Evolutionary conservation across 2,113 vertebrate genomes (phyloP).

Genomic region (Polypterus senegalus): DNA sequence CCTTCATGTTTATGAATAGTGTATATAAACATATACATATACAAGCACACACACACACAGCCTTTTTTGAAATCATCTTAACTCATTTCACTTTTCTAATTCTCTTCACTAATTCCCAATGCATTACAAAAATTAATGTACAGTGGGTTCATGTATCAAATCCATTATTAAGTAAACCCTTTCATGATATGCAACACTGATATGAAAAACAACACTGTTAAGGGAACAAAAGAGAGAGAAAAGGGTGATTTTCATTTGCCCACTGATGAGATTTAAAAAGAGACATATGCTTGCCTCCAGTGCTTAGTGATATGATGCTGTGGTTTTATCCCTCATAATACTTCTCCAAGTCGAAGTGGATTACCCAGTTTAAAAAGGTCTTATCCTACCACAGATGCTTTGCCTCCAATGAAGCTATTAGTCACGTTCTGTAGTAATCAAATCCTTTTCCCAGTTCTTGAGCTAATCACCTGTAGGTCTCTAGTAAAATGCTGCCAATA

Average conservation of each 20-base stretch:
- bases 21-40: too few species aligned
- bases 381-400: not conserved
- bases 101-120: too few species aligned
- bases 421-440: not conserved
- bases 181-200: too few species aligned
- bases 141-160: too few species aligned
- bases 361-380: not conserved
- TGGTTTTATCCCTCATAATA: not conserved
- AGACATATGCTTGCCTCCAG: too few species aligned
- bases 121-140: too few species aligned
- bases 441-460: not conserved
- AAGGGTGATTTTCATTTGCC: not conserved
- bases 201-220: not conserved
- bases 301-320: not conserved
- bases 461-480: not conserved
- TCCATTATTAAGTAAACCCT: too few species aligned
- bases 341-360: not conserved
- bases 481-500: too few species aligned
- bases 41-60: too few species aligned
- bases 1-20: too few species aligned
- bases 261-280: slow-evolving; percentile 1
- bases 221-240: not conserved
- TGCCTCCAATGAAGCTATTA: not conserved
- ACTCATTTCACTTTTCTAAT: too few species aligned
- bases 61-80: too few species aligned